Conservation (phyloP, 2,113 vertebrate genomes). For the Muntiacus reevesi region DNA sequence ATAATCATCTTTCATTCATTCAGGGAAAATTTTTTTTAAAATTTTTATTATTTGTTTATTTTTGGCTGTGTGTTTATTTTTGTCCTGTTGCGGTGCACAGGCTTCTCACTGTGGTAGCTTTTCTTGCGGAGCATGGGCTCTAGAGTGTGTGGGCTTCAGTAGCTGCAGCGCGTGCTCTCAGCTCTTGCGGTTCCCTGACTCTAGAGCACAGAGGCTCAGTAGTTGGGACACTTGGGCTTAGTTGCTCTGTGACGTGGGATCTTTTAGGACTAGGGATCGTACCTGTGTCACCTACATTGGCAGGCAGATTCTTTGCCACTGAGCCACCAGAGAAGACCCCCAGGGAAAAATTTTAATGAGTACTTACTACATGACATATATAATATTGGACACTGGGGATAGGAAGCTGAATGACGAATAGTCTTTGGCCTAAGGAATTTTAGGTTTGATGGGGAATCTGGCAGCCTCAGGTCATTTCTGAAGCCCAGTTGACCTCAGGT, state of each 20-base stretch:
- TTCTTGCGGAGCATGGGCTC: background rate
- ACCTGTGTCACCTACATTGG: background rate
- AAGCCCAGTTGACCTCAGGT: background rate
- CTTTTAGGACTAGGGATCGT: background rate
- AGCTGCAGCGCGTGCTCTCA: background rate
- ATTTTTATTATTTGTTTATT: background rate
- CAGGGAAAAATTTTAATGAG: conserved; percentile 6
- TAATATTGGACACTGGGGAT: background rate
- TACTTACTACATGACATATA: background rate
- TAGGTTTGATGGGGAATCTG: background rate
- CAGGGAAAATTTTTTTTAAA: background rate
- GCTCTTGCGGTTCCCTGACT: background rate
- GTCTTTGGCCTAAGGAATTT: background rate
- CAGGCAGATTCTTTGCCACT: background rate
- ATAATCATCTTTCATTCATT: background rate
- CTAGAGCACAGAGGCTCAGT: background rate
- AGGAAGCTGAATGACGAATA: background rate
- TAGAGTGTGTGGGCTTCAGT: background rate
- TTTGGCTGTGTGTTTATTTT: background rate
- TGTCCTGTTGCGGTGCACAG: background rate
- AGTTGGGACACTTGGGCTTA: background rate
- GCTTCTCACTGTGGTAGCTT: background rate
- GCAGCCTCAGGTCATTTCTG: background rate
- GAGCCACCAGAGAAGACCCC: background rate
- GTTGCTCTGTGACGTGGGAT: background rate